Evolutionary conservation across 2,888 invertebrate genomes (phyloP).

Genomic region (Strigamia transsilvanica): DNA sequence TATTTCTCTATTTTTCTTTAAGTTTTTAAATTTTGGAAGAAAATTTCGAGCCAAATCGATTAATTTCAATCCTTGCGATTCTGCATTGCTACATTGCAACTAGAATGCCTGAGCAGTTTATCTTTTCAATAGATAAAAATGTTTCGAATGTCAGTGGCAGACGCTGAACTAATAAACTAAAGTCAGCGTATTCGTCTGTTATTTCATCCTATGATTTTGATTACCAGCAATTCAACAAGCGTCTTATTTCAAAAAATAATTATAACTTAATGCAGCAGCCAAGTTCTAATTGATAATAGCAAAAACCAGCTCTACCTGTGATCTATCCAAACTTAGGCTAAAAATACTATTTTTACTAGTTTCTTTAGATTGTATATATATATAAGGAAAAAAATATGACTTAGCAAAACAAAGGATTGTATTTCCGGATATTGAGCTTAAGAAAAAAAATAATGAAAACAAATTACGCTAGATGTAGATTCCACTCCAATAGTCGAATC

Average conservation of each 20-base stretch:
- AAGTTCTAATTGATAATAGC: background rate
- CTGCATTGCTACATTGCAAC: background rate
- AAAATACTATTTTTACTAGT: background rate
- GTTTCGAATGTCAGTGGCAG: background rate
- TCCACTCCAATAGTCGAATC: constrained; percentile 52
- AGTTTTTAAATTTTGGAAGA: background rate
- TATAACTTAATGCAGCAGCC: background rate
- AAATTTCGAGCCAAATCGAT: background rate
- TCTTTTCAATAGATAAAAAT: background rate
- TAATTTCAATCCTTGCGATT: background rate
- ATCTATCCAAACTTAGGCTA: constrained; percentile 3
- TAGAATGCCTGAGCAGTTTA: background rate
- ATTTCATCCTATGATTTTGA: background rate
- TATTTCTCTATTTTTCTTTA: too few species aligned
- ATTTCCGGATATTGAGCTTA: constrained; percentile 32
- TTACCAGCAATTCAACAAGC: background rate
- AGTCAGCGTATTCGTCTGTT: too few species aligned
- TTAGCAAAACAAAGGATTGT: constrained; percentile 35
- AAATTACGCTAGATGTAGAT: constrained; percentile 51
- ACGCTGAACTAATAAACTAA: background rate
- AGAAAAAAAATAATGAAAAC: constrained; percentile 46
- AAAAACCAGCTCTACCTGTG: constrained; percentile 12
- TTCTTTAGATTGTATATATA: background rate
- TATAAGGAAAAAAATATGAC: background rate
- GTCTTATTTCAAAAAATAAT: background rate